A percentile compares a stretch with the other conserved stretches of the same genome.
Evolutionary conservation across 1,140 invertebrate genomes (phyloP).

Genomic region (Saccostrea glomerata): DNA sequence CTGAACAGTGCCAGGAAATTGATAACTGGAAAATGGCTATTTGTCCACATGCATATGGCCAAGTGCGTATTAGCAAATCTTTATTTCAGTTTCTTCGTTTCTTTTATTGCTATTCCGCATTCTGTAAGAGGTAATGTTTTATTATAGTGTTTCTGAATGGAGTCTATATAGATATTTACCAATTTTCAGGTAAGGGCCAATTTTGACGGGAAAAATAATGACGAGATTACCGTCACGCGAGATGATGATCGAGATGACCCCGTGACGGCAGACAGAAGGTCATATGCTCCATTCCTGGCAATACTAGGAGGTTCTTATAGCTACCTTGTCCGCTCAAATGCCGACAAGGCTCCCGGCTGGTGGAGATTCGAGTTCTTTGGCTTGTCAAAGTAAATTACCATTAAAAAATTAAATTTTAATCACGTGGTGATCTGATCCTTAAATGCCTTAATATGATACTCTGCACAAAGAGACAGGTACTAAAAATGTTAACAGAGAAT

Average conservation of each 20-base stretch:
- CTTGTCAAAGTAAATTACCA: not conserved
- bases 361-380: conserved; percentile 7
- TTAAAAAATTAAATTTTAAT: not conserved
- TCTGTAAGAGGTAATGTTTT: not conserved
- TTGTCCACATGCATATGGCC: conserved; percentile 53
- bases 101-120: not conserved
- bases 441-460: not conserved
- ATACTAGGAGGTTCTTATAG: not conserved
- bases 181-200: not conserved
- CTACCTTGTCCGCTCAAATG: not conserved
- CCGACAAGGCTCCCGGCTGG: not conserved
- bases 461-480: no score
- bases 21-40: conserved; percentile 56
- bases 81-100: not conserved
- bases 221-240: conserved; percentile 11
- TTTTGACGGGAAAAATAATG: not conserved
- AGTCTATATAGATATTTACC: not conserved
- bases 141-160: not conserved
- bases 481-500: no score
- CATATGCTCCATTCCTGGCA: not conserved
- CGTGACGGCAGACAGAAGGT: not conserved
- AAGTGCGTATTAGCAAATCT: conserved; percentile 12
- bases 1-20: conserved; percentile 40
- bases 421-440: not conserved
- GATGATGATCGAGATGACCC: not conserved